Evolutionary conservation across 30 jellyfish, hydroid and myxozoan species (phyloP).

Genomic region (Pseudorhiza aurosa): DNA sequence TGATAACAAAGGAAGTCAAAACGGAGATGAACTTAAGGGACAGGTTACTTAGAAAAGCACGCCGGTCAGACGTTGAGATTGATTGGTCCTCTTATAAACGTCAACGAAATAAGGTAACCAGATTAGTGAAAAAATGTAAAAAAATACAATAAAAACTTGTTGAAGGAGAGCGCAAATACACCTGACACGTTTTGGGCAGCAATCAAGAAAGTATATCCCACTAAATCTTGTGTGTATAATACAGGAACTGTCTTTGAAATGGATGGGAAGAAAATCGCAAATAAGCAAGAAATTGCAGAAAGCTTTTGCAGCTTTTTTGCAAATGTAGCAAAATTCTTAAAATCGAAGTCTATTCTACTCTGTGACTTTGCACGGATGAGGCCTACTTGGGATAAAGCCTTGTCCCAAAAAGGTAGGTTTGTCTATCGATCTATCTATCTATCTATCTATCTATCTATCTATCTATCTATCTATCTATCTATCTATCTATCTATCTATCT

Average conservation of each 20-base stretch:
- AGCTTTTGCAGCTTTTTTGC: constrained; percentile 25
- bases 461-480: too few relatives aligned
- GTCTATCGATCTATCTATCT: too few relatives aligned
- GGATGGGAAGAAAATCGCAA: constrained; percentile 25
- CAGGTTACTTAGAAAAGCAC: constrained; percentile 24
- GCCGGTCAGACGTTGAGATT: constrained; percentile 19
- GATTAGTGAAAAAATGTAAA: not conserved
- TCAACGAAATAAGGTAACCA: constrained; percentile 24
- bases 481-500: too few relatives aligned
- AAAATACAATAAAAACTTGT: not conserved
- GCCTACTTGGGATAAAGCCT: not conserved
- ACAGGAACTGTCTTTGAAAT: constrained; percentile 17
- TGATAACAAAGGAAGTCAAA: constrained; percentile 41
- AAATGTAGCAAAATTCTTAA: constrained; percentile 30
- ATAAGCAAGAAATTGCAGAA: constrained; percentile 36
- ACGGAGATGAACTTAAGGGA: constrained; percentile 38
- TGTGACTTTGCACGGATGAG: constrained; percentile 26
- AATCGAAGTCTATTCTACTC: constrained; percentile 12
- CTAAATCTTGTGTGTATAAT: constrained; percentile 8
- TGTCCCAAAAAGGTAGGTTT: constrained; percentile 1
- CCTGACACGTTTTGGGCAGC: constrained; percentile 43
- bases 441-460: too few relatives aligned
- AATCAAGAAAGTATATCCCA: constrained; percentile 4
- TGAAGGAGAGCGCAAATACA: constrained; percentile 20
- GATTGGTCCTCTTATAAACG: constrained; percentile 27